These are phyloP conservation scores for Tiliqua scincoides DNA, from an alignment of 2,113 vertebrate species.

Conservation along the genomic window DNA sequence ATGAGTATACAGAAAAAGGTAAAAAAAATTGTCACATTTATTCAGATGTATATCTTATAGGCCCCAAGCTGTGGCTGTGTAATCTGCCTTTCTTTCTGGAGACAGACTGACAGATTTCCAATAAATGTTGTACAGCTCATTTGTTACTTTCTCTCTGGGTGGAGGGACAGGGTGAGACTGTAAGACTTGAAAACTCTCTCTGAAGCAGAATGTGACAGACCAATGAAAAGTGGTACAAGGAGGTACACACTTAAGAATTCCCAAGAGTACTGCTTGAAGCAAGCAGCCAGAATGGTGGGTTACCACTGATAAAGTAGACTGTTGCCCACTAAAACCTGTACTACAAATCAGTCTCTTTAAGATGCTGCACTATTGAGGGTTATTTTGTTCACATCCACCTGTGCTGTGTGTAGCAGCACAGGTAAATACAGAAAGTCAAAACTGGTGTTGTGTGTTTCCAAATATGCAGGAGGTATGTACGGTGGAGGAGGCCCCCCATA, in stretches of 20 bases:
- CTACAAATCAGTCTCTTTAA: too few species aligned
- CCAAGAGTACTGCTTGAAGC: background rate
- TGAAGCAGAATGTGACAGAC: background rate
- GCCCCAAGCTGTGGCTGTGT: background rate
- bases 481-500: background rate
- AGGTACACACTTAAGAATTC: background rate
- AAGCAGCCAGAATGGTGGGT: too few species aligned
- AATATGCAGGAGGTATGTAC: too few species aligned
- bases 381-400: too few species aligned
- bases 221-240: background rate
- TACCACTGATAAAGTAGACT: background rate
- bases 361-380: too few species aligned
- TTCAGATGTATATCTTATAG: background rate
- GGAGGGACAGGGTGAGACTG: too few species aligned
- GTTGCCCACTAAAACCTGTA: background rate
- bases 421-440: too few species aligned
- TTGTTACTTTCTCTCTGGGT: background rate
- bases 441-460: too few species aligned
- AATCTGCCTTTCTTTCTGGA: background rate
- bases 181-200: background rate
- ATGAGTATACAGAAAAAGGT: background rate
- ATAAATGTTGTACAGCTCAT: background rate
- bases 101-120: background rate
- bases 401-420: too few species aligned
- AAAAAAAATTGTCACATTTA: background rate